These are phyloP conservation scores for Metacarcinus magister DNA, from an alignment of 2,888 invertebrate species.

Conservation along the genomic window DNA sequence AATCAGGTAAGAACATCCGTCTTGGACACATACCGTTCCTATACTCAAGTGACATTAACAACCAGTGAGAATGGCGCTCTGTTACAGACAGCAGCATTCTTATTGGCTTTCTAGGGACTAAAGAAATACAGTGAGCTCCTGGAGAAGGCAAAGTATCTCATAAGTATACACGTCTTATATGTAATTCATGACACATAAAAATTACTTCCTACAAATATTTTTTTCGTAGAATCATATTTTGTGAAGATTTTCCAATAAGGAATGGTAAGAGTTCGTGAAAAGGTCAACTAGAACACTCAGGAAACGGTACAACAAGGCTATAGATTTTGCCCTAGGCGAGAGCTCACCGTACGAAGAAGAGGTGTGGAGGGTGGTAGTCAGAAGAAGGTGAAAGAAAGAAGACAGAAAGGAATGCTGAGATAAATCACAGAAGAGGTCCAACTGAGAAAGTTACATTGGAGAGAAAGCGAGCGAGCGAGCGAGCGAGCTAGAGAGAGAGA, in stretches of 20 bases:
- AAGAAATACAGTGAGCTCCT: constrained; percentile 74
- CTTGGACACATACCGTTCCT: constrained; percentile 79
- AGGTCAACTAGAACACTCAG: neutral
- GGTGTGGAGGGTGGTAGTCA: constrained; percentile 32
- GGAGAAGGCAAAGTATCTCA: constrained; percentile 47
- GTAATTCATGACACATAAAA: neutral
- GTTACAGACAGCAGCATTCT: constrained; percentile 55
- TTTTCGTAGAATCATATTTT: neutral
- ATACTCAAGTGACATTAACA: constrained; percentile 76
- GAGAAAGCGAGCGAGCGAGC: constrained; percentile 1
- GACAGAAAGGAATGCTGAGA: neutral
- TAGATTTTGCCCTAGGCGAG: constrained; percentile 37
- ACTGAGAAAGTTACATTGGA: neutral
- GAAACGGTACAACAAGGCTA: neutral
- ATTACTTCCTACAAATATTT: neutral
- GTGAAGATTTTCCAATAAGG: neutral
- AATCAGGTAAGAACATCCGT: constrained; percentile 80
- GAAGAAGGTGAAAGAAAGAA: neutral
- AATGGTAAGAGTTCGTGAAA: neutral
- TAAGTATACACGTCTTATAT: constrained; percentile 13
- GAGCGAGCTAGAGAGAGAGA: constrained; percentile 51
- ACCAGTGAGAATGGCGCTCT: constrained; percentile 74
- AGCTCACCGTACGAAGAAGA: constrained; percentile 60
- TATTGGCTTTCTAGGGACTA: constrained; percentile 77
- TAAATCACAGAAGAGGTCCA: neutral